Base-by-base conservation (phyloP, 1,140 invertebrate genomes). In the Schlechtendalia chinensis region DNA sequence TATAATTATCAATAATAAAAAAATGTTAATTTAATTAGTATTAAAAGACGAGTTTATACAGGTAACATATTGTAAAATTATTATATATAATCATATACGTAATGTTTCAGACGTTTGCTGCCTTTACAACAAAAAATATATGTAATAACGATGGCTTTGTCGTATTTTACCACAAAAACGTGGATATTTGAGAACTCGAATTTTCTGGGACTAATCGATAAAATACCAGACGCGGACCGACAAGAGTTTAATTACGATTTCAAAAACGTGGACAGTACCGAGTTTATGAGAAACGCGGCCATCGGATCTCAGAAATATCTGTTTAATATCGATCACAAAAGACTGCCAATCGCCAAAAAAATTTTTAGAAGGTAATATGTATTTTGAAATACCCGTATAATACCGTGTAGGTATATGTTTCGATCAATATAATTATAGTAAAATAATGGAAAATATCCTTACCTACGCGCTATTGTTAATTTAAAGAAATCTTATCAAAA, bases 141-240 rank as follows among this genome's bases (percentile, higher is more conserved):
- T 67, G 86, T 87, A 87, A 90, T 87, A 89, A 94, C 90, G 88
- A 88, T 88, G 86, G 86, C 84, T 89, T 89, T 98, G 81, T 92
- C 96, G 85, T 98, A 94, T 86, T 98, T 98, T 86, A 97, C 95
- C 69, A 94, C 92, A 17, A 90, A 94, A 83, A 90, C 96, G 84
- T 98, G 96, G 96, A 89, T 90, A 82, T 98, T 98, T 87, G 89
- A 90, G 81, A 94, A 95, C 83, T 91, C 93, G 82, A 97, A 97
- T 84, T 92, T 96, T 32, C 88, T 90, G 82, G 89, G 88, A 54
- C 87, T 98, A 59, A 88, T 86, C 80, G 82, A 86, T 16, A 82
- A 84, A 45, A 84, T 91, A 83, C 84, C 86, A 14, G 83, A 84
- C 17, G 84, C 86, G 53, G 90, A 91, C 82, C 86, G 85, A 82